Percentiles rank a stretch among this genome's conserved stretches.
Conservation (phyloP, 2,113 vertebrate genomes). For the Notarius lentiginosus region DNA sequence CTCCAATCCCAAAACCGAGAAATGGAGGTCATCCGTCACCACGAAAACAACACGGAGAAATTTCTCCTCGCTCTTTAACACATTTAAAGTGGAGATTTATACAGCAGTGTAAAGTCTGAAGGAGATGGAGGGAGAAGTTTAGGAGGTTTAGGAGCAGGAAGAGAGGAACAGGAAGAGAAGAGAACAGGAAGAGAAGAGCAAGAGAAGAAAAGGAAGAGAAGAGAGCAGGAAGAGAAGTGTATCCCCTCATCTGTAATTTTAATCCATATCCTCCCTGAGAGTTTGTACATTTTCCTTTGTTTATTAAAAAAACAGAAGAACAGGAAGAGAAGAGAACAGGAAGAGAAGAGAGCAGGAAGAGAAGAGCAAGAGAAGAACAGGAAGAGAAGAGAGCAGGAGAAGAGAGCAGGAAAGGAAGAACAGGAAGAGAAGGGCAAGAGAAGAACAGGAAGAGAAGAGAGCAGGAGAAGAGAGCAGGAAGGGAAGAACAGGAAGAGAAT, state of each 20-base stretch:
- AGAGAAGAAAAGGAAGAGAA: no score
- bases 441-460: no score
- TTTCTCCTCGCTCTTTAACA: conserved; percentile 16
- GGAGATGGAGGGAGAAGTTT: background rate
- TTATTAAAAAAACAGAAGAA: background rate
- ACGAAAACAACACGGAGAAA: conserved; percentile 25
- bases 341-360: background rate
- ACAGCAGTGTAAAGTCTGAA: background rate
- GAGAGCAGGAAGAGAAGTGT: no score
- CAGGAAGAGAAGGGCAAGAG: no score
- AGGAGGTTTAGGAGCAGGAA: background rate
- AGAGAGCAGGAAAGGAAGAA: no score
- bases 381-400: no score
- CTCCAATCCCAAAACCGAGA: background rate
- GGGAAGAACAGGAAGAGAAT: no score
- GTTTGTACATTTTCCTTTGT: no score
- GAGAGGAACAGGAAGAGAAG: background rate
- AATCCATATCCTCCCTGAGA: no score
- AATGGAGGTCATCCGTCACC: conserved; percentile 28
- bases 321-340: background rate
- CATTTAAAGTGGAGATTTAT: conserved; percentile 18
- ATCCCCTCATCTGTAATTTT: no score
- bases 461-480: no score
- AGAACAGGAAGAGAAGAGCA: background rate
- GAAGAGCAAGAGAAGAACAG: no score